Percentiles rank a stretch among this genome's conserved stretches.
These are phyloP conservation scores for Eidolon helvum DNA, from an alignment of 2,113 vertebrate species.

Conservation along the genomic window DNA sequence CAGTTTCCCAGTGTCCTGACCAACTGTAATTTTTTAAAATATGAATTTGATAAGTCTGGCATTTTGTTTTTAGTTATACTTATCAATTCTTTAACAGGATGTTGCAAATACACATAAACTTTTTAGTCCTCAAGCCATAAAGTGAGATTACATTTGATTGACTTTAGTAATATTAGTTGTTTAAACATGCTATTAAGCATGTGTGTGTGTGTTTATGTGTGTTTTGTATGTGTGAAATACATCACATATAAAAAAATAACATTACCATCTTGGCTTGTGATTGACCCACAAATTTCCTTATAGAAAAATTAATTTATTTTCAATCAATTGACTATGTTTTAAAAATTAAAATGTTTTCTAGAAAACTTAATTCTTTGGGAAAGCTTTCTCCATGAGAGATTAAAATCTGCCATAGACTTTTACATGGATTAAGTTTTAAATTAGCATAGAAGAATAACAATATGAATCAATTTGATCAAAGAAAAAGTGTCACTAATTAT, in stretches of 20 bases:
- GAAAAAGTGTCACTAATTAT: constrained; percentile 92
- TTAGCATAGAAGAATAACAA: constrained; percentile 89
- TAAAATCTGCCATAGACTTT: constrained; percentile 84
- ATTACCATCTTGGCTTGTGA: constrained; percentile 28
- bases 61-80: constrained; percentile 1
- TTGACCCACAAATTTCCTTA: constrained; percentile 46
- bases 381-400: constrained; percentile 80
- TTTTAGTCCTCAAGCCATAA: constrained; percentile 31
- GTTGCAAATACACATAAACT: constrained; percentile 67
- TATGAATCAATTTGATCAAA: constrained; percentile 91
- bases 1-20: background rate
- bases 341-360: constrained; percentile 78
- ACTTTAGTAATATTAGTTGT: constrained; percentile 12
- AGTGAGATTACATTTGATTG: constrained; percentile 37
- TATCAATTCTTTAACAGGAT: background rate
- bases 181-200: constrained; percentile 46
- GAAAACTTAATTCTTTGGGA: constrained; percentile 77
- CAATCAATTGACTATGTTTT: constrained; percentile 66
- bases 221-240: constrained; percentile 51
- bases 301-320: constrained; percentile 55
- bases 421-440: constrained; percentile 86
- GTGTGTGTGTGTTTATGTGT: background rate
- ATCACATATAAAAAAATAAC: background rate
- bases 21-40: background rate
- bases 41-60: constrained; percentile 3